phyloP scores from a whole-genome alignment of 2,797 vertebrate species.

The Acanthurus tractus region DNA sequence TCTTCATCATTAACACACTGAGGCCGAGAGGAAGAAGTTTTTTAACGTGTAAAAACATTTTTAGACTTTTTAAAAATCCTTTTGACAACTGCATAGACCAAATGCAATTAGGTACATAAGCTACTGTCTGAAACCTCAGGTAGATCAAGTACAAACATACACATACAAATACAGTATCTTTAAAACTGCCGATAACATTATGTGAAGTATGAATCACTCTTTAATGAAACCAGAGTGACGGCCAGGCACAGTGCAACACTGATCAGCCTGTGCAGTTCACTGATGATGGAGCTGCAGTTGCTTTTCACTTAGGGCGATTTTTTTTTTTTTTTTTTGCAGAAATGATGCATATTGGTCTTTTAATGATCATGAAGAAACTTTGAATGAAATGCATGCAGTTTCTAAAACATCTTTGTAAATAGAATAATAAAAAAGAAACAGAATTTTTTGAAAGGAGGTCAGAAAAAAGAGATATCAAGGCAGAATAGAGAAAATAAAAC shows the following conservation, averaged over 20 bases:
- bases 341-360: slow-evolving; percentile 31
- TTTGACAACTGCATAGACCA: slow-evolving; percentile 74
- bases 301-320: slow-evolving; percentile 25
- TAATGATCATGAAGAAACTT: slow-evolving; percentile 15
- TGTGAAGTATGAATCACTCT: slow-evolving; percentile 21
- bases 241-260: slow-evolving; percentile 39
- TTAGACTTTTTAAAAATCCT: slow-evolving; percentile 47
- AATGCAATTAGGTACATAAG: slow-evolving; percentile 54
- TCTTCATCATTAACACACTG: slow-evolving; percentile 48
- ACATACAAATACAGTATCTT: slow-evolving; percentile 56
- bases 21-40: slow-evolving; percentile 50
- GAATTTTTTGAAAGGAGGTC: not conserved
- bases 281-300: slow-evolving; percentile 18
- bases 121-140: slow-evolving; percentile 36
- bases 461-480: not conserved
- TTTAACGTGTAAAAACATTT: slow-evolving; percentile 61
- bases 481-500: slow-evolving; percentile 7
- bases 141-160: slow-evolving; percentile 58
- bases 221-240: slow-evolving; percentile 27
- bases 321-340: slow-evolving; percentile 24
- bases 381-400: slow-evolving; percentile 9
- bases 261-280: slow-evolving; percentile 18
- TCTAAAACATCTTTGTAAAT: slow-evolving; percentile 3
- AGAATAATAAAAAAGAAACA: slow-evolving; percentile 18
- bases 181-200: slow-evolving; percentile 21